These are phyloP conservation scores for Ciconia stormi DNA, from an alignment of 2,113 vertebrate genomes.

Conservation along the genomic window DNA sequence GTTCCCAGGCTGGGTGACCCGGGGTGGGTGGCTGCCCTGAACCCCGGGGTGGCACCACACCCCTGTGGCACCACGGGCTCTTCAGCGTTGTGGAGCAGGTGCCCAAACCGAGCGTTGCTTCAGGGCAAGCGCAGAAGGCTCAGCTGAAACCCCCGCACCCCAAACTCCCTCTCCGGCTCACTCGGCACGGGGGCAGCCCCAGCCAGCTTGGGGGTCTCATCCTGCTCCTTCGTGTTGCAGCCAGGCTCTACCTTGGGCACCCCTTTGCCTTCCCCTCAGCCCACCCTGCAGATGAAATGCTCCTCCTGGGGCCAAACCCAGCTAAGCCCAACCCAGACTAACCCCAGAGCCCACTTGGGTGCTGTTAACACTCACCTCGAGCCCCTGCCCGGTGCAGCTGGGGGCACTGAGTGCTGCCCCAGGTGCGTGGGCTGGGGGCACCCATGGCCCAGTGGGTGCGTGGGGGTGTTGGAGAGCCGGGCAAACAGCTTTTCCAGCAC, in stretches of 20 bases:
- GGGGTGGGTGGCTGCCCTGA: background rate
- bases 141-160: accelerated
- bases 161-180: background rate
- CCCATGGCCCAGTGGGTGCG: accelerated
- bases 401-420: background rate
- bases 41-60: accelerated
- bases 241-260: background rate
- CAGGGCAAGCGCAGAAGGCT: background rate
- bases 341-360: background rate
- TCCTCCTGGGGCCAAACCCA: background rate
- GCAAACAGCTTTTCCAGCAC: background rate
- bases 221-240: background rate
- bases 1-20: background rate
- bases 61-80: background rate
- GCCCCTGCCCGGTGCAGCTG: background rate
- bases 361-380: background rate
- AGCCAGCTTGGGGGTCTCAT: background rate
- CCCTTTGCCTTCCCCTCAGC: background rate
- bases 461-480: accelerated
- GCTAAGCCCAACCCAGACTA: background rate
- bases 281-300: background rate
- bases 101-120: background rate
- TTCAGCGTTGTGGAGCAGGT: accelerated
- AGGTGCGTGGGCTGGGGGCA: background rate
- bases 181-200: background rate